Evolutionary conservation across 2,888 invertebrate genomes (phyloP).

Genomic region (Leucania comma): DNA sequence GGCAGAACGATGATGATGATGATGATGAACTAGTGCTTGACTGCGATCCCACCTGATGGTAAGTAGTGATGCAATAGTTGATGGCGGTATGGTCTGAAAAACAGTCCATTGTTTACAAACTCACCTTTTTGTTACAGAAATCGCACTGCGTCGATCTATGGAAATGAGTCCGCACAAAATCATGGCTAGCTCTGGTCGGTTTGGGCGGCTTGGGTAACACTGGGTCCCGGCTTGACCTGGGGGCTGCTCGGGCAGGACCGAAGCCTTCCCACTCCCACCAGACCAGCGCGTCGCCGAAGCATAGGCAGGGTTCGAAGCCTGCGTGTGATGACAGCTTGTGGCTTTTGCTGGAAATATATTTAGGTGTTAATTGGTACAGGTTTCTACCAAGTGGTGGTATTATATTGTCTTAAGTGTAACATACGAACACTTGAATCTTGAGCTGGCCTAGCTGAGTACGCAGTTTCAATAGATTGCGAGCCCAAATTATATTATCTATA

Average conservation of each 20-base stretch:
- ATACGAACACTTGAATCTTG: no score
- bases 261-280: conserved; percentile 94
- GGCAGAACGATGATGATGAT: no score
- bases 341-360: conserved; percentile 89
- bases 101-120: background rate
- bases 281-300: conserved; percentile 97
- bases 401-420: background rate
- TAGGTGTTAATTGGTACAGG: background rate
- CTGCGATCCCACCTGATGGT: no score
- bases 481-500: no score
- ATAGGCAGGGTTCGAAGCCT: conserved; percentile 97
- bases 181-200: conserved; percentile 89
- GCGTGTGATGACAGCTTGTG: conserved; percentile 93
- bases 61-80: no score
- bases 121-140: conserved; percentile 97
- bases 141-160: conserved; percentile 97
- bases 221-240: conserved; percentile 77
- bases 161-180: conserved; percentile 97
- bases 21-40: no score
- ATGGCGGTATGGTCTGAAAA: no score
- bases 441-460: no score
- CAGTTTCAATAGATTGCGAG: no score
- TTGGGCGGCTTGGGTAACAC: conserved; percentile 75
- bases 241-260: conserved; percentile 75
- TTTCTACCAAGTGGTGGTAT: background rate